Base-by-base conservation (phyloP, 2,888 invertebrate genomes). In the Branchellion lobata region DNA sequence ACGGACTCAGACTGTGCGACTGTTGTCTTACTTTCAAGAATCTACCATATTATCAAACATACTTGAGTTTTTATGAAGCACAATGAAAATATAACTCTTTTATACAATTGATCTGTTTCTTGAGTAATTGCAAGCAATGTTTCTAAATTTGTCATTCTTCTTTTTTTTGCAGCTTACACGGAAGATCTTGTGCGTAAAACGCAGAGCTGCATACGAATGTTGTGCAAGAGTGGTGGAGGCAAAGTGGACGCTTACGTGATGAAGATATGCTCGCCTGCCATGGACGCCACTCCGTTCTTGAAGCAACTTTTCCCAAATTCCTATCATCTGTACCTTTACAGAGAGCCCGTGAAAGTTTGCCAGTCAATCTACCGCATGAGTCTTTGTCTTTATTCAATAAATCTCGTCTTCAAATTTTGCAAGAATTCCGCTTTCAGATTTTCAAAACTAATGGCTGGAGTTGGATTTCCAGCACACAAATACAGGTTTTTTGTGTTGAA, bases 321-420 rank as follows among this genome's bases (percentile, higher is more conserved):
- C 24, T 65, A 51, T 21, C 53, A 40, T 27, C 29, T 81, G n/a
- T 81, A 79, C 65, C 79, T 81, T 34, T 81, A 81, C 61, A 40
- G 81, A 51, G 78, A 81, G 29, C 65, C 71, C 3, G 24, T 81
- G 14, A 65, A 78, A 80, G 80, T 81, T n/a, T 31, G 68, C 21
- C 78, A 81, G 61, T 81, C 81, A 1, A 34, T 81, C 11, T 77
- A 72, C 29, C 72, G 78, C 0, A 33, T 80, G 34, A 77, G 78
- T 8, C 47, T 69, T 21, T 36, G 68, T 31, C 40, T 81, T 51
- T 79, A 79, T 18, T 27, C 57, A 5, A 34, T 81, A 8, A 77
- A 61, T n/a, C 36, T 78, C 57, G 65, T 81, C 33, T 72, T 74
- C 61, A 29, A 29, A 31, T 78, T 78, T 61, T 78, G 80, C 11